Evolutionary conservation across 2,888 invertebrate genomes (phyloP).

Genomic region (Troides helena): DNA sequence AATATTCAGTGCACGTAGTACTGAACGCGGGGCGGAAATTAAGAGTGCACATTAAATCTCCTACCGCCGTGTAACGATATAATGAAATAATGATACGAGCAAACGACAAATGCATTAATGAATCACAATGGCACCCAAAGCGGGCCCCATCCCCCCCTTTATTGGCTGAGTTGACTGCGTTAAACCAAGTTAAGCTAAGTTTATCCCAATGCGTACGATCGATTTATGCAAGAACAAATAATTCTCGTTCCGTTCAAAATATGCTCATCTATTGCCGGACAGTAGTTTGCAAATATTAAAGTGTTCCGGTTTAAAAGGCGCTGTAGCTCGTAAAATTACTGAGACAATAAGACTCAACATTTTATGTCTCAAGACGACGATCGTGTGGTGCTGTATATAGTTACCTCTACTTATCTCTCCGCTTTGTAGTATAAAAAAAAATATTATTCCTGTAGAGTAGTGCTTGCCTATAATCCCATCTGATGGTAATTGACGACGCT

Average conservation of each 20-base stretch:
- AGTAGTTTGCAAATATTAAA: too few species aligned
- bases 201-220: conserved; percentile 42
- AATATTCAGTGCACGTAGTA: conserved; percentile 24
- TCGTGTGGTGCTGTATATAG: too few species aligned
- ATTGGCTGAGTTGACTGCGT: conserved; percentile 58
- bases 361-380: too few species aligned
- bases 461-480: too few species aligned
- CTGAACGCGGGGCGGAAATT: conserved; percentile 45
- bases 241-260: neutral
- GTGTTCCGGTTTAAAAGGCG: too few species aligned
- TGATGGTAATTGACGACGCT: too few species aligned
- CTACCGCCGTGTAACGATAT: conserved; percentile 31
- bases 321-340: too few species aligned
- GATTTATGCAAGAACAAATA: conserved; percentile 34
- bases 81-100: conserved; percentile 46
- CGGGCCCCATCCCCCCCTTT: conserved; percentile 41
- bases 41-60: conserved; percentile 44
- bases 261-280: too few species aligned
- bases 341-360: too few species aligned
- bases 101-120: conserved; percentile 71
- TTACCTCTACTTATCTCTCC: too few species aligned
- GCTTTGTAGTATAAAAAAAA: too few species aligned
- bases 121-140: conserved; percentile 46
- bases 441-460: too few species aligned
- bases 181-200: conserved; percentile 57